Evolutionary conservation across 2,797 vertebrate species (phyloP).

Genomic region (Protosalanx chinensis): DNA sequence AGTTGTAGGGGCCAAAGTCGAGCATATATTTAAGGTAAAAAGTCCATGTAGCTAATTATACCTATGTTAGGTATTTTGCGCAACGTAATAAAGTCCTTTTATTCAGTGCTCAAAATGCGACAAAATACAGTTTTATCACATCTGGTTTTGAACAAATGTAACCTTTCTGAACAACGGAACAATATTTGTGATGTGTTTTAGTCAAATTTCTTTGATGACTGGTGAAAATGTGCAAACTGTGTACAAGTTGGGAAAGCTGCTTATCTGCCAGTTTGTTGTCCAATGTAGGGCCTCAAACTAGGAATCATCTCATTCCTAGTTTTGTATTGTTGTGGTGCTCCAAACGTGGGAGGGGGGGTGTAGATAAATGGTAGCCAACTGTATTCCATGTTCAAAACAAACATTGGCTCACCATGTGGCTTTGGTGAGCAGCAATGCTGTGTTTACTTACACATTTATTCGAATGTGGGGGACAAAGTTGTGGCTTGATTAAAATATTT

Average conservation of each 20-base stretch:
- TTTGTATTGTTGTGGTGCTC: too few relatives aligned
- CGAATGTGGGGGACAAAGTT: background rate
- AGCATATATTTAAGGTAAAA: background rate
- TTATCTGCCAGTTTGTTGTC: too few relatives aligned
- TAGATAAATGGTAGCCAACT: background rate
- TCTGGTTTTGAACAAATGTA: background rate
- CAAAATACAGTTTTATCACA: background rate
- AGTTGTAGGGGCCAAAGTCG: background rate
- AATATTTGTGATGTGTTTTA: too few relatives aligned
- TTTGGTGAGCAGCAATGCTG: background rate
- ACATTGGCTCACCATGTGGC: too few relatives aligned
- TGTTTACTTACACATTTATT: background rate
- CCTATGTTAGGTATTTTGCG: background rate
- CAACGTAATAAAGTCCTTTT: background rate
- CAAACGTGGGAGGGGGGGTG: background rate
- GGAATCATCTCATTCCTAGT: too few relatives aligned
- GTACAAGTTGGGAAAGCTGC: too few relatives aligned
- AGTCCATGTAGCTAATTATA: background rate
- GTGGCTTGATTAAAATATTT: conserved; percentile 1
- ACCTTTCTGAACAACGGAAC: background rate
- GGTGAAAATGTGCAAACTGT: background rate
- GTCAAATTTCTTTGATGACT: background rate
- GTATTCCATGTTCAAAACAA: background rate
- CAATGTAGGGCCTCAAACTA: background rate
- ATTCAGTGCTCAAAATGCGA: background rate